phyloP scores from a whole-genome alignment of 2,113 vertebrate species.

The Sinocyclocheilus anophthalmus region DNA sequence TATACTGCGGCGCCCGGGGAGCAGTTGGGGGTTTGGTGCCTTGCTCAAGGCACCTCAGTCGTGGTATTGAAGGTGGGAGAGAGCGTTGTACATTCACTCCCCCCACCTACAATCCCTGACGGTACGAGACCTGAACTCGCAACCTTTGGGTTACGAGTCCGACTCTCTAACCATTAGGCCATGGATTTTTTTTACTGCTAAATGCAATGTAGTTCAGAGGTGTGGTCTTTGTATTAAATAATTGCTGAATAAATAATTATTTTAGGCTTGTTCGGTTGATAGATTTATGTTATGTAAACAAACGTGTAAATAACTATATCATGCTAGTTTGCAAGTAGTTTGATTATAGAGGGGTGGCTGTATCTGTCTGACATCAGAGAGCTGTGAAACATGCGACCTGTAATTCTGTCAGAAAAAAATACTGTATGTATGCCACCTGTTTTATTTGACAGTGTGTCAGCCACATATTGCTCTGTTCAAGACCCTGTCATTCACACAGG shows the following conservation, averaged over 20 bases:
- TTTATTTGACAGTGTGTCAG: constrained; percentile 60
- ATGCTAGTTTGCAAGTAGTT: neutral
- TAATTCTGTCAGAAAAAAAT: neutral
- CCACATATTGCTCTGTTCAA: neutral
- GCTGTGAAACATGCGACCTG: neutral
- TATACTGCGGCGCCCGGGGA: too few species aligned
- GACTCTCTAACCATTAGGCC: too few species aligned
- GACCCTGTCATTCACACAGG: neutral
- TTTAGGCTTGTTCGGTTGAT: neutral
- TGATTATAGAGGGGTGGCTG: neutral
- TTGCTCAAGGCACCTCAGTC: too few species aligned
- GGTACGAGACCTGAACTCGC: too few species aligned
- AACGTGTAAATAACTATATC: neutral
- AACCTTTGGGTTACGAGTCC: too few species aligned
- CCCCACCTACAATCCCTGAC: too few species aligned
- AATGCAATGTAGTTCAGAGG: neutral
- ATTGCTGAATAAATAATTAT: neutral
- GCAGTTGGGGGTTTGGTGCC: too few species aligned
- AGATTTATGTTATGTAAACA: neutral
- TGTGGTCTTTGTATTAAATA: neutral
- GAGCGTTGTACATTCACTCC: too few species aligned
- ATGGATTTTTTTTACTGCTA: too few species aligned
- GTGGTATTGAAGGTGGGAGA: too few species aligned
- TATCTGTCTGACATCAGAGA: neutral
- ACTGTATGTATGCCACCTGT: constrained; percentile 31